phyloP scores from a whole-genome alignment of 2,797 vertebrate species.

The Periophthalmus magnuspinnatus region DNA sequence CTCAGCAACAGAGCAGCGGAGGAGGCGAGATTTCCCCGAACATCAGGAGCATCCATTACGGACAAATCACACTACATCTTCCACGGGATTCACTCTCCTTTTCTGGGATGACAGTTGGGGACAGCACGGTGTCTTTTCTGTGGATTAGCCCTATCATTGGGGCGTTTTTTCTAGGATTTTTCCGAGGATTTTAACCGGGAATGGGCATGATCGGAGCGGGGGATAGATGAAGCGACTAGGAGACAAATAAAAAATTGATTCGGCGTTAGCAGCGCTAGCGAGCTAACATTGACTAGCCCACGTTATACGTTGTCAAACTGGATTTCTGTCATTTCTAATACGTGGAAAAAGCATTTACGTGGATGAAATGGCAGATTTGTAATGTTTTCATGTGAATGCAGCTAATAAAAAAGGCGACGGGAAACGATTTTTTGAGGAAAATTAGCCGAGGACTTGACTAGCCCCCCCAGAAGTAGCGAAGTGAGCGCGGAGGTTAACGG shows the following conservation, averaged over 20 bases:
- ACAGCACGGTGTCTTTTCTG: constrained; percentile 5
- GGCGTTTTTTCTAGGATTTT: constrained; percentile 9
- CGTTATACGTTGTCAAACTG: not conserved
- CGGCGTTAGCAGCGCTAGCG: constrained; percentile 50
- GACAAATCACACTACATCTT: constrained; percentile 30
- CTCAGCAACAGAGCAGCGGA: constrained; percentile 25
- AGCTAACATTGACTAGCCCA: constrained; percentile 51
- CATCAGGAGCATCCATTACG: constrained; percentile 58
- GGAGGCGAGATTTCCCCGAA: constrained; percentile 36
- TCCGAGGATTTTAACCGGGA: constrained; percentile 8
- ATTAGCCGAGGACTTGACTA: constrained; percentile 13
- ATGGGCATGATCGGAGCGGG: constrained; percentile 23
- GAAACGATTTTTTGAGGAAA: constrained; percentile 42
- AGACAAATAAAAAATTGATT: constrained; percentile 50
- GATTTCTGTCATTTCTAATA: constrained; percentile 16
- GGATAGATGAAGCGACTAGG: constrained; percentile 48
- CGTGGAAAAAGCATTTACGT: not conserved
- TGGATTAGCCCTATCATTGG: not conserved
- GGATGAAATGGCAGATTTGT: not conserved
- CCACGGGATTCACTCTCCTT: constrained; percentile 17
- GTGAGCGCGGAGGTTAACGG: constrained; percentile 3
- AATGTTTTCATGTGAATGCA: not conserved
- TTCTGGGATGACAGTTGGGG: constrained; percentile 41
- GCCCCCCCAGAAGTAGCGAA: not conserved
- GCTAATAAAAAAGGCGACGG: constrained; percentile 22